Base-by-base conservation (phyloP, 2,113 vertebrate species). In the Megaceryle torquata region DNA sequence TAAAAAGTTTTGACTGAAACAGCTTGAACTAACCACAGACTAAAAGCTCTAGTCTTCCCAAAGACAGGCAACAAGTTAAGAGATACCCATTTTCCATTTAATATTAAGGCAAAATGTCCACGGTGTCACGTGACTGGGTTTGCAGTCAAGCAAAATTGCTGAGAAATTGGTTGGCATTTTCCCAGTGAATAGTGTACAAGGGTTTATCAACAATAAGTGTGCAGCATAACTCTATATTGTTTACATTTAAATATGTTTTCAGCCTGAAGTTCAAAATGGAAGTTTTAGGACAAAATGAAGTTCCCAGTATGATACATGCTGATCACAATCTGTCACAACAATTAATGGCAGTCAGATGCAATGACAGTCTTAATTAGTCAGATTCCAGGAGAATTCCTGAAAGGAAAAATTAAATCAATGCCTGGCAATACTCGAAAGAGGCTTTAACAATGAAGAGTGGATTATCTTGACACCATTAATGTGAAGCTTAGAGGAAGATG, bases 381-480 rank as follows among this genome's bases (percentile, higher is more conserved):
- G 25, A 44, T 93, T 92, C 18, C n/a, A 60, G 35, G 41, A 57
- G 51, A 90, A 83, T 86, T 88, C 41, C 68, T 56, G 6, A 63
- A 83, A 81, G 31, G n/a, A 81, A 80, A 86, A 93, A 91, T 65
- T 72, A 86, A 81, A 75, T 67, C 54, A 56, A 6, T 78, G 51
- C 6, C 18, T 81, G 72, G 51, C 35, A 86, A 71, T 68, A 56
- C 16, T 70, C 56, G 68, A 43, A 92, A 92, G 19, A 68, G 18
- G 13, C 7, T 84, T 56, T 25, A 86, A 71, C 29, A 88, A 65
- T 56, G 19, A 89, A 68, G 61, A 89, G 19, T 70, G 86, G 86
- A 88, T 95, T 95, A 53, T 84, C 53, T 79, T 93, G 83, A 84
- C 53, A 76, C 4, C 8, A 44, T 18, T 75, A 84, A 78, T 68